Percentiles rank a stretch among this genome's conserved stretches.
Evolutionary conservation across 2,797 vertebrate species (phyloP).

Genomic region (Sylvilagus floridanus): DNA sequence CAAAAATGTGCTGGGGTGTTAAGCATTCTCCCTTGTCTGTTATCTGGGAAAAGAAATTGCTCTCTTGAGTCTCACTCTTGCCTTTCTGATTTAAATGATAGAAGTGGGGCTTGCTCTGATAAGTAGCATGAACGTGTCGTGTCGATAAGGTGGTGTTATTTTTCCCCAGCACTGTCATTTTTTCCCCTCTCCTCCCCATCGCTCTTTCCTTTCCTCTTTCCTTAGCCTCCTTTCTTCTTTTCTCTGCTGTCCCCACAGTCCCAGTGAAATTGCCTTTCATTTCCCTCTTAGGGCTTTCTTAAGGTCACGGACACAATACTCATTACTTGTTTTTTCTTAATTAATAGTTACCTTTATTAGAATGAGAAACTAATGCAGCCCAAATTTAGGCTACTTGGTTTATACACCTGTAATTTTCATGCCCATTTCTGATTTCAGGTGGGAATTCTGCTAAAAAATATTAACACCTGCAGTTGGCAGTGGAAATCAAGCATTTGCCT

Average conservation of each 20-base stretch:
- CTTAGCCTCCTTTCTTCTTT: not conserved
- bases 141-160: conserved; percentile 52
- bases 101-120: conserved; percentile 59
- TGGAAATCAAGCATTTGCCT: conserved; percentile 27
- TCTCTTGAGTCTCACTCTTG: conserved; percentile 73
- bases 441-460: conserved; percentile 36
- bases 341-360: not conserved
- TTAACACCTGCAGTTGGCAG: conserved; percentile 47
- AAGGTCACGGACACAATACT: conserved; percentile 45
- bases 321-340: conserved; percentile 81
- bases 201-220: not conserved
- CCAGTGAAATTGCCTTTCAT: not conserved
- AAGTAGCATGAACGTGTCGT: not conserved
- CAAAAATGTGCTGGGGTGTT: conserved; percentile 86
- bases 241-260: not conserved
- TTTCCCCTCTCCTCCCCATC: not conserved
- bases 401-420: conserved; percentile 2
- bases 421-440: conserved; percentile 53
- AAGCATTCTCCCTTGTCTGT: conserved; percentile 89
- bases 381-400: conserved; percentile 71
- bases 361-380: conserved; percentile 39
- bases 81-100: conserved; percentile 78
- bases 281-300: conserved; percentile 47
- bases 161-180: not conserved
- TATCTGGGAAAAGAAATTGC: conserved; percentile 83